Evolutionary conservation across 1,140 invertebrate species (phyloP), one percentile per base, ranked within the genome.

Genomic region (Drosophila littoralis): DNA sequence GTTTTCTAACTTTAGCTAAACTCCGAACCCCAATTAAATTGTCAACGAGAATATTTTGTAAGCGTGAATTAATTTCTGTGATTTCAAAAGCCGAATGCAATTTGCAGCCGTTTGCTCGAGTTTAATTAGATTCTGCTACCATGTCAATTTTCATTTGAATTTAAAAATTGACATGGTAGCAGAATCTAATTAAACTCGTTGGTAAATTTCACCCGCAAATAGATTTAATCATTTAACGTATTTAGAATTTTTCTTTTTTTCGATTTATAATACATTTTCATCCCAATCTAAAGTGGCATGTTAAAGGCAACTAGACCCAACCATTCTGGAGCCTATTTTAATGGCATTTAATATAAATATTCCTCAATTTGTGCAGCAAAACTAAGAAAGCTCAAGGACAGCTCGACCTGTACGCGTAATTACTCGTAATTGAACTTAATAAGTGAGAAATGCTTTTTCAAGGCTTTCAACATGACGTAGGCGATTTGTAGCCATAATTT

Each of bases 41-140:
- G 80, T 83, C 80, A 86, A 79, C 67, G 48, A 33, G 17, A 70
- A 86, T 76, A 81, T 57, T 75, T 72, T 81, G 64, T 63, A 51
- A 64, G 67, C 78, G 59, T 64, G 61, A 85, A 81, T 85, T 78
- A 85, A 81, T 66, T 75, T 75, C 52, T 45, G 75, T 70, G 82
- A 86, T 86, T 86, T 66, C 42, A 60, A 84, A 67, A 51, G 78
- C 38, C 28, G 15, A 35, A 38, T 68, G 58, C 58, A 75, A 77
- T 73, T 84, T 77, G 50, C 52, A 33, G 33, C 17, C 17, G 57
- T 22, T 35, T 15, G 13, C 33, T 58, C n/a, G n/a, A n/a, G n/a
- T n/a, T n/a, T n/a, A n/a, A n/a, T n/a, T n/a, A n/a, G n/a, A n/a
- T n/a, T n/a, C n/a, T n/a, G n/a, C n/a, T n/a, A n/a, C n/a, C n/a